These are phyloP conservation scores for Drosophila yakuba DNA, from an alignment of 1,140 invertebrate species.

Conservation along the genomic window DNA sequence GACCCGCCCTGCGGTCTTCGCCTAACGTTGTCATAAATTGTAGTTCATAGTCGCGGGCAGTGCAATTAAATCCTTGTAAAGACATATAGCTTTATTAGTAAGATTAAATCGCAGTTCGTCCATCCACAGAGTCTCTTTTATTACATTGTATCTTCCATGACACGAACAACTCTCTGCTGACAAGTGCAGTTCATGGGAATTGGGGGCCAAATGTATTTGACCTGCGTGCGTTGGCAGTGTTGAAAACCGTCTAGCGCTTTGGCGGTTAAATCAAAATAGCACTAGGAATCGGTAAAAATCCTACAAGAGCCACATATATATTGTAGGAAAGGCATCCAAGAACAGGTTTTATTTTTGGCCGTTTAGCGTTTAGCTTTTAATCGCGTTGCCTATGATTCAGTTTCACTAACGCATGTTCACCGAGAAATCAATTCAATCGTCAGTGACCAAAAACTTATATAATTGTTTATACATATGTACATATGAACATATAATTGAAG, in stretches of 20 bases:
- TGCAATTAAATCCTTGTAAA: conserved; percentile 16
- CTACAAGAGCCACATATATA: neutral
- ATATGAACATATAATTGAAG: neutral
- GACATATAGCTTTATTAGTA: conserved; percentile 19
- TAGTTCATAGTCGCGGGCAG: neutral
- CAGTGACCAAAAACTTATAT: too few relatives aligned
- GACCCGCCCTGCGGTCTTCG: conserved; percentile 65
- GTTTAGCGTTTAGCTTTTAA: neutral
- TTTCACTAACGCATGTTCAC: neutral
- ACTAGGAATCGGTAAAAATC: neutral
- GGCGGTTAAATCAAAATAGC: conserved; percentile 14
- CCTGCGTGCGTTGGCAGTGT: neutral
- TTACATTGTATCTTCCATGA: neutral
- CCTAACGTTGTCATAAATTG: conserved; percentile 25
- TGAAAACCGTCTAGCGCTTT: neutral
- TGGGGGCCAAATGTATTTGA: neutral
- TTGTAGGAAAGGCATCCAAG: conserved; percentile 6
- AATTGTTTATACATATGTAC: neutral
- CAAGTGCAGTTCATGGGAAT: neutral
- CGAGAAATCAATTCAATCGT: neutral
- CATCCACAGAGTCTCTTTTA: neutral
- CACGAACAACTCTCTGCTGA: too few relatives aligned
- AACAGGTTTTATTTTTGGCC: conserved; percentile 50
- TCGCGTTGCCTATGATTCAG: neutral
- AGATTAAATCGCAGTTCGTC: conserved; percentile 13